Base-by-base conservation (phyloP, 2,888 invertebrate species). In the Pyrgus malvae region DNA sequence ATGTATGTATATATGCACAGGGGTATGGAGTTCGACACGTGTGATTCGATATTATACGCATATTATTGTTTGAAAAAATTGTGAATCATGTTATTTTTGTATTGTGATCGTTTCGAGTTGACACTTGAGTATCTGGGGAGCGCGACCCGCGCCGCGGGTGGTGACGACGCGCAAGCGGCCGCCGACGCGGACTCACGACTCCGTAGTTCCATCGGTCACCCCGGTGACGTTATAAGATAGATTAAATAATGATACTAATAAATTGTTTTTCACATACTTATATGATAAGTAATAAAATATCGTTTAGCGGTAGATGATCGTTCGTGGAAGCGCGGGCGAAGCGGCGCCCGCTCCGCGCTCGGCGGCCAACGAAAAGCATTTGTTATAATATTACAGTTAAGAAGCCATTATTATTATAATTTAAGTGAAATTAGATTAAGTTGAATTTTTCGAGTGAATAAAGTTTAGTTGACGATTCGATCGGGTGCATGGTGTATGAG, bases 351-450 rank as follows among this genome's bases (percentile, higher is more conserved):
- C 81, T 68, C 76, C 78, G 72, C 68, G 82, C 80, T 79, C 84
- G 86, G 83, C 83, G 85, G 80, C 83, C 83, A 83, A 83, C 88
- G 87, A 84, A 84, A 81, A 78, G 87, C 89, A 87, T 90, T 89
- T 88, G 88, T 89, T 89, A 85, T 89, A 87, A 85, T 80, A 84
- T 83, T 85, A 86, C 87, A 80, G 73, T 78, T 88, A 89, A 88
- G 86, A 80, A 78, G 87, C 89, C 87, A 89, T 84, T 87, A 87
- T 88, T 84, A 85, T 86, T 83, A 84, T 84, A 77, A 72, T 89
- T 89, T 89, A 88, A 89, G 88, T 80, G 77, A 80, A n/a, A 61
- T 79, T 87, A 88, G 87, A 82, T 86, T 90, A 90, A 90, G 90
- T 89, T 90, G 83, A 82, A 79, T 80, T 83, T 87, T 84, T 87